Percentiles rank a stretch among this genome's conserved stretches.
These are phyloP conservation scores for Mesorhabditis spiculigera DNA, from an alignment of 2,888 invertebrate species.

Conservation along the genomic window DNA sequence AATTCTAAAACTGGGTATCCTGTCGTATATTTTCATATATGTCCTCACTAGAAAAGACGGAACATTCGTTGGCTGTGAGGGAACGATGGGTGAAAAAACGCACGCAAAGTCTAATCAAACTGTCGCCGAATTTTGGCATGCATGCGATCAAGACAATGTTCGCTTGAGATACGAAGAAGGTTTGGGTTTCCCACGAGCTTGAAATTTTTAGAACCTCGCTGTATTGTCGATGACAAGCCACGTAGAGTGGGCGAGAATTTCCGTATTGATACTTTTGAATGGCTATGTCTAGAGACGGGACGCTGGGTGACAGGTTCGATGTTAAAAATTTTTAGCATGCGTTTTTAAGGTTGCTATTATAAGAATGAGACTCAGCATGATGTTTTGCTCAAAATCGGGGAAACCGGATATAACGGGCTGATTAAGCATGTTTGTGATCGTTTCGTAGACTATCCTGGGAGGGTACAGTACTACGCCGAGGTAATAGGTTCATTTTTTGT, in stretches of 20 bases:
- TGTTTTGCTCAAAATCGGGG: slow-evolving; percentile 43
- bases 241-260: slow-evolving; percentile 45
- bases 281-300: slow-evolving; percentile 53
- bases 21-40: slow-evolving; percentile 5
- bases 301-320: slow-evolving; percentile 49
- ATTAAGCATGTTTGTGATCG: slow-evolving; percentile 52
- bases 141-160: slow-evolving; percentile 29
- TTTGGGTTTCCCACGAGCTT: slow-evolving; percentile 12
- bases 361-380: slow-evolving; percentile 51
- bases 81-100: slow-evolving; percentile 19
- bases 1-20: slow-evolving; percentile 17
- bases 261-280: slow-evolving; percentile 47
- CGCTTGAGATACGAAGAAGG: slow-evolving; percentile 48
- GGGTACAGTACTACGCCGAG: slow-evolving; percentile 53
- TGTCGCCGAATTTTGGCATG: slow-evolving; percentile 49
- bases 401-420: slow-evolving; percentile 46
- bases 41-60: slow-evolving; percentile 16
- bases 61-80: slow-evolving; percentile 19
- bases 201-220: slow-evolving; percentile 41
- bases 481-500: slow-evolving; percentile 14
- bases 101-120: slow-evolving; percentile 37
- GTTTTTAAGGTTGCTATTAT: slow-evolving; percentile 49
- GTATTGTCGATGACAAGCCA: slow-evolving; percentile 33
- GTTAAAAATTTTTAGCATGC: neutral
- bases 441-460: slow-evolving; percentile 50